A percentile compares a stretch with the other conserved stretches of the same genome.
phyloP scores from a whole-genome alignment of 53 echinoderm and acorn worm genomes.

The Temnopleurus reevesii region DNA sequence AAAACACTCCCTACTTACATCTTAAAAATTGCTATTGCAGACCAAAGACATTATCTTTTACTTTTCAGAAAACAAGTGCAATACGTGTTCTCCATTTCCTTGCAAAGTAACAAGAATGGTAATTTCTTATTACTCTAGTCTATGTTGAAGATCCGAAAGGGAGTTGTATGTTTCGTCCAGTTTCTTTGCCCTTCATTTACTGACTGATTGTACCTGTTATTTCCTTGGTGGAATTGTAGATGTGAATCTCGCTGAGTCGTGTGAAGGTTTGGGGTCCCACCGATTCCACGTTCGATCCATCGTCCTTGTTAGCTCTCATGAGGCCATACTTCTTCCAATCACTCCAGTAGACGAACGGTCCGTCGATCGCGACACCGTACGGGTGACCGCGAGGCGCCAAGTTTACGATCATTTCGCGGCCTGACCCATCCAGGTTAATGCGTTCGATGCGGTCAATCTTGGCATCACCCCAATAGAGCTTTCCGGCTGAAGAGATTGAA shows the following conservation, averaged over 20 bases:
- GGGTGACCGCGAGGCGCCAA: constrained; percentile 62
- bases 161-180: too few relatives aligned
- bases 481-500: constrained; percentile 55
- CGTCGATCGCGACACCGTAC: constrained; percentile 79
- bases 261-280: constrained; percentile 47
- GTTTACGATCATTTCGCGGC: constrained; percentile 56
- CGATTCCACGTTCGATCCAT: background rate
- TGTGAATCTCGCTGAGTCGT: constrained; percentile 41
- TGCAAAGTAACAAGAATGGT: too few relatives aligned
- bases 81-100: too few relatives aligned
- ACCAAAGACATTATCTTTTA: too few relatives aligned
- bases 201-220: constrained; percentile 7
- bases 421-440: constrained; percentile 58
- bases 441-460: constrained; percentile 70
- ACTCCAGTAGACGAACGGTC: constrained; percentile 79
- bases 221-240: constrained; percentile 31
- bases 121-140: too few relatives aligned
- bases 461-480: constrained; percentile 94
- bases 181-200: too few relatives aligned
- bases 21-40: too few relatives aligned
- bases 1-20: too few relatives aligned
- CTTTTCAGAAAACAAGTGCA: too few relatives aligned
- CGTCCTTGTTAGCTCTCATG: constrained; percentile 70
- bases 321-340: constrained; percentile 78
- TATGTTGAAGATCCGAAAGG: too few relatives aligned